phyloP scores from a whole-genome alignment of 30 jellyfish, hydroid and myxozoan genomes.

The Aurelia aurita complex sp. Pacific region DNA sequence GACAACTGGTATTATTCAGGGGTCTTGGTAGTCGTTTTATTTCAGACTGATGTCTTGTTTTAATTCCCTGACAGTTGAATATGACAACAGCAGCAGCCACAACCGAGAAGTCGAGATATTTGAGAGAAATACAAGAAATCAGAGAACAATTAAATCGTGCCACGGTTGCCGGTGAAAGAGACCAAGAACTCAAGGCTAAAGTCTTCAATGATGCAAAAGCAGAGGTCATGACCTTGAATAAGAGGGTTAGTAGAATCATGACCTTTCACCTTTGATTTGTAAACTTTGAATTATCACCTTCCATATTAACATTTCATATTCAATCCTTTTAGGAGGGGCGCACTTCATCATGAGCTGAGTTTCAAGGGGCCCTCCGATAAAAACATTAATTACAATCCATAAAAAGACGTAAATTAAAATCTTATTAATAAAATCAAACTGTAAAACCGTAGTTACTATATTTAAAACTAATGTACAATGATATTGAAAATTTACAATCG shows the following conservation, averaged over 20 bases:
- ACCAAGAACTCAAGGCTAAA: conserved; percentile 90
- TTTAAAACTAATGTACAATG: no score
- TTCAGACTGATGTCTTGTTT: not conserved
- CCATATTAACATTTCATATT: no score
- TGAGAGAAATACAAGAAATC: conserved; percentile 83
- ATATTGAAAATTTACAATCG: no score
- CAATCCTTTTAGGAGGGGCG: no score
- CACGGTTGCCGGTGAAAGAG: conserved; percentile 95
- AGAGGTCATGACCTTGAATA: conserved; percentile 93
- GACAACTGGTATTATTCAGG: not conserved
- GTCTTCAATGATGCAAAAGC: conserved; percentile 98
- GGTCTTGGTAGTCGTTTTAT: not conserved
- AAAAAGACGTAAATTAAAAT: no score
- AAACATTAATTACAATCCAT: no score
- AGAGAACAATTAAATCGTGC: conserved; percentile 92
- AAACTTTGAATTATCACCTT: no score
- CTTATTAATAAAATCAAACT: no score
- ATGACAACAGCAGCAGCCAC: conserved; percentile 87
- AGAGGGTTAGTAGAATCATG: conserved; percentile 55
- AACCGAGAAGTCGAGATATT: conserved; percentile 90
- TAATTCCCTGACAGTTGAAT: conserved; percentile 56
- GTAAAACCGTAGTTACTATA: no score
- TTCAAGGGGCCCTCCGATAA: no score
- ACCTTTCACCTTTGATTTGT: no score
- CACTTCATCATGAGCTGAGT: no score